phyloP scores from a whole-genome alignment of 2,797 vertebrate genomes.

The Erpetoichthys calabaricus region DNA sequence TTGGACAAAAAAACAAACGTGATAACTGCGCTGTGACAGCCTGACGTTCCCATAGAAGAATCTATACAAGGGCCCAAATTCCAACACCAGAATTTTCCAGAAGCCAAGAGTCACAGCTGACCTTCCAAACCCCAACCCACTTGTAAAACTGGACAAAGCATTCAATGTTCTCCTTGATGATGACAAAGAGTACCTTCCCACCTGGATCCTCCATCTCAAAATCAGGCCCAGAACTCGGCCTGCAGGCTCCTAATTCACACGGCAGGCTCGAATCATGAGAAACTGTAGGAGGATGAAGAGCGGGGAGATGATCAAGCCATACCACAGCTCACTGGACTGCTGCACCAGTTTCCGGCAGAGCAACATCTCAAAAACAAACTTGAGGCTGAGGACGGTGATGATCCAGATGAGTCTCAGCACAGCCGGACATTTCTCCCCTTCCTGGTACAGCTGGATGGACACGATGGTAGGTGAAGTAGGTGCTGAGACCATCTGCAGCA shows the following conservation, averaged over 20 bases:
- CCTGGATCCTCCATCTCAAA: no score
- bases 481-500: constrained; percentile 89
- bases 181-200: no score
- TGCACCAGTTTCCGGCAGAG: constrained; percentile 90
- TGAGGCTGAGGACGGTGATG: constrained; percentile 89
- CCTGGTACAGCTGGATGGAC: constrained; percentile 90
- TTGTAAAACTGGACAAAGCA: no score
- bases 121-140: no score
- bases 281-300: constrained; percentile 93
- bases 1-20: no score
- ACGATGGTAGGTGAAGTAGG: constrained; percentile 95
- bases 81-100: no score
- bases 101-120: no score
- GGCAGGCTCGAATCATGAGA: constrained; percentile 91
- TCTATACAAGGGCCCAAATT: no score
- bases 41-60: no score
- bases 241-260: constrained; percentile 64
- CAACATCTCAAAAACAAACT: constrained; percentile 94
- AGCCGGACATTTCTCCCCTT: constrained; percentile 86
- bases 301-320: constrained; percentile 82
- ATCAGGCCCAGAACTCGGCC: neutral
- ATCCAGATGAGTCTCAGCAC: constrained; percentile 93
- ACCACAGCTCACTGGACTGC: constrained; percentile 73
- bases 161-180: no score
- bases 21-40: no score